Conservation (phyloP, 2,888 invertebrate genomes). For the Hemithea aestivaria region DNA sequence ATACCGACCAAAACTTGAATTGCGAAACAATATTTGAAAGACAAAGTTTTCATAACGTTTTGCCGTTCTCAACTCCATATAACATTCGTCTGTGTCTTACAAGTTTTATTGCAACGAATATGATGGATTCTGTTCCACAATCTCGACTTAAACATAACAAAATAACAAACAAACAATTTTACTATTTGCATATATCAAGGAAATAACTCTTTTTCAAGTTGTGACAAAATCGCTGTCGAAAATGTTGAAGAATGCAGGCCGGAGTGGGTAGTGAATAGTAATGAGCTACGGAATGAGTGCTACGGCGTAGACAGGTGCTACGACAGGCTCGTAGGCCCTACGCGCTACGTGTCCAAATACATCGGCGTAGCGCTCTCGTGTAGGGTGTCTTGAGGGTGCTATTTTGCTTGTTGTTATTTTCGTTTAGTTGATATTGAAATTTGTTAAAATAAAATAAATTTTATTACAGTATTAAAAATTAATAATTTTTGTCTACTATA, state of each 20-base stretch:
- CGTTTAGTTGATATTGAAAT: too few relatives aligned
- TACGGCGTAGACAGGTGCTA: slow-evolving; percentile 66
- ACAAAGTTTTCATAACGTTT: slow-evolving; percentile 51
- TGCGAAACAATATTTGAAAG: slow-evolving; percentile 51
- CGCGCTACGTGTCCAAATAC: slow-evolving; percentile 26
- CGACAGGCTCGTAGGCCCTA: slow-evolving; percentile 37
- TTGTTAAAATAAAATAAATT: too few relatives aligned
- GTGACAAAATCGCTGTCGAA: slow-evolving; percentile 72
- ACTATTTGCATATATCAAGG: slow-evolving; percentile 71
- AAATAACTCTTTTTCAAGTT: slow-evolving; percentile 75
- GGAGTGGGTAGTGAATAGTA: slow-evolving; percentile 58
- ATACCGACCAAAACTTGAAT: slow-evolving; percentile 37
- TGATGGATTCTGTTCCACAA: slow-evolving; percentile 58
- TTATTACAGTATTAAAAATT: too few relatives aligned
- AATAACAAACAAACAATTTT: slow-evolving; percentile 62
- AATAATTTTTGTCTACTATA: too few relatives aligned
- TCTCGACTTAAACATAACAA: too few relatives aligned
- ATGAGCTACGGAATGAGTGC: slow-evolving; percentile 32
- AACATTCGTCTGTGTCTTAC: slow-evolving; percentile 71
- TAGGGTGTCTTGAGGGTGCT: not conserved
- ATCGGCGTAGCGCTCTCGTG: slow-evolving; percentile 17
- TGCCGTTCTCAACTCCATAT: slow-evolving; percentile 51
- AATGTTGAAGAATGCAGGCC: slow-evolving; percentile 63
- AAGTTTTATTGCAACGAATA: slow-evolving; percentile 71
- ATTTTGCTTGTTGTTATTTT: too few relatives aligned